A percentile compares a stretch with the other conserved stretches of the same genome.
Conservation (phyloP, 2,113 vertebrate genomes). For the Pelecanus crispus region DNA sequence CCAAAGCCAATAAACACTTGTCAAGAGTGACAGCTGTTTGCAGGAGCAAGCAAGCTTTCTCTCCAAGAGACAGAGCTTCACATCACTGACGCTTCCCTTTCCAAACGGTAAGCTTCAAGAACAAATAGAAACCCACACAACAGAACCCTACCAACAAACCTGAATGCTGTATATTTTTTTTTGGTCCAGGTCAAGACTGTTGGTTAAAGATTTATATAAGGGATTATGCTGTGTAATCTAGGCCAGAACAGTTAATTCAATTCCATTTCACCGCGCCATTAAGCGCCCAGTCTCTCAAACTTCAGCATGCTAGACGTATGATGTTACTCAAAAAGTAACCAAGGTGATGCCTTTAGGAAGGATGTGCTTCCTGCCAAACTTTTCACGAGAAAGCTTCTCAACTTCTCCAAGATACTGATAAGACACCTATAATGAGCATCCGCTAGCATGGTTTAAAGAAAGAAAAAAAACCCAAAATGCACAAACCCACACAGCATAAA, state of each 20-base stretch:
- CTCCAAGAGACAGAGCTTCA: not conserved
- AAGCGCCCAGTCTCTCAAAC: not conserved
- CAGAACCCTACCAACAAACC: not conserved
- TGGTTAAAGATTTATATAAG: not conserved
- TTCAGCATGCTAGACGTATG: accelerated
- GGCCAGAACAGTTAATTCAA: not conserved
- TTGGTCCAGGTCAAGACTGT: not conserved
- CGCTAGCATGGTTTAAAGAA: accelerated
- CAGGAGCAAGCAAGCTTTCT: not conserved
- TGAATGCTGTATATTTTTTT: not conserved
- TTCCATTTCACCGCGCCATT: not conserved
- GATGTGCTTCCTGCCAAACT: not conserved
- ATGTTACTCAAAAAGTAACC: not conserved
- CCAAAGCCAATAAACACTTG: not conserved
- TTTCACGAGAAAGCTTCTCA: not conserved
- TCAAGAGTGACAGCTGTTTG: not conserved
- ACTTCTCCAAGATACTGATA: not conserved
- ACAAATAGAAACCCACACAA: not conserved
- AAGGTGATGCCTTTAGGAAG: not conserved
- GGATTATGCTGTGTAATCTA: not conserved
- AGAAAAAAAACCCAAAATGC: too few relatives aligned
- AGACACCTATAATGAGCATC: not conserved
- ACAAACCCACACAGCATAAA: too few relatives aligned
- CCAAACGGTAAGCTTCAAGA: not conserved
- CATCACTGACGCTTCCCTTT: not conserved